Percentiles rank a stretch among this genome's conserved stretches.
Evolutionary conservation across 2,888 invertebrate species (phyloP).

Genomic region (Aromia moschata): DNA sequence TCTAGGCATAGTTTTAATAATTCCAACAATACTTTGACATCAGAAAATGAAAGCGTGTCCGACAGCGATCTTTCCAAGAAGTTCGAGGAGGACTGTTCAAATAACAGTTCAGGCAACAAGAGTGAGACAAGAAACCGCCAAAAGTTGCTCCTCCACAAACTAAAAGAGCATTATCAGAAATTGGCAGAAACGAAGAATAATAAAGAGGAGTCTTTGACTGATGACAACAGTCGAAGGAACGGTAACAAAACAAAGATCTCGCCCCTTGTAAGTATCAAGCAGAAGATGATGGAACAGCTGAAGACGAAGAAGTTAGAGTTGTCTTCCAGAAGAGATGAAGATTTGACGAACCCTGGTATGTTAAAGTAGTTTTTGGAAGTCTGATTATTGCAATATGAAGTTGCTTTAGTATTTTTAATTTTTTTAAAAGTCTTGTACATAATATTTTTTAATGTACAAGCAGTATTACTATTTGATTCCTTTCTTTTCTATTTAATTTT

Average conservation of each 20-base stretch:
- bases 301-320: not conserved
- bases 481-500: too few species aligned
- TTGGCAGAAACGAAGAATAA: not conserved
- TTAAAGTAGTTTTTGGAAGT: not conserved
- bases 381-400: not conserved
- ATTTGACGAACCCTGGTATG: conserved; percentile 10
- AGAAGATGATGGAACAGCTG: not conserved
- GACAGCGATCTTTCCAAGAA: conserved; percentile 4
- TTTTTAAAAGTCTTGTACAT: too few species aligned
- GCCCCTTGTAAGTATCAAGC: not conserved
- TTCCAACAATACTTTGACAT: not conserved
- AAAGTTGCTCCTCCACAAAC: conserved; percentile 5
- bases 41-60: conserved; percentile 9
- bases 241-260: not conserved
- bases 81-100: not conserved
- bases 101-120: not conserved
- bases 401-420: not conserved
- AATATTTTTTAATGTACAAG: too few species aligned
- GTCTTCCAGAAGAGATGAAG: not conserved
- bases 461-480: too few species aligned
- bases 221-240: not conserved
- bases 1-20: not conserved
- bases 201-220: not conserved
- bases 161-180: not conserved
- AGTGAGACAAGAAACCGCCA: not conserved